These are phyloP conservation scores for Diuraphis noxia DNA, from an alignment of 1,140 invertebrate genomes.

Conservation along the genomic window DNA sequence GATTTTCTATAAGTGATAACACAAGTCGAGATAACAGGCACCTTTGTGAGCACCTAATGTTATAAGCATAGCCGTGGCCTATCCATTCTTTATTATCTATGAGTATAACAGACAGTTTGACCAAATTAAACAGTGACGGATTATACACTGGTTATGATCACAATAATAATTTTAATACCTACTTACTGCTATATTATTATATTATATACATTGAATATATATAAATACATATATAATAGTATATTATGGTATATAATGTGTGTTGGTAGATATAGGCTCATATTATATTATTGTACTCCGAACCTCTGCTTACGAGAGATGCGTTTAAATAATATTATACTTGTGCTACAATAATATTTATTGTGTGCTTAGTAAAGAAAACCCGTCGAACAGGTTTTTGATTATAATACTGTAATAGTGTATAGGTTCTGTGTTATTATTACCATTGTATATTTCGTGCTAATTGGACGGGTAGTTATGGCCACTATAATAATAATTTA, in stretches of 20 bases:
- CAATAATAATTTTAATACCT: slow-evolving; percentile 10
- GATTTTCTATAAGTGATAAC: no score
- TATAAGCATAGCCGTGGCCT: no score
- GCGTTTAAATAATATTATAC: not conserved
- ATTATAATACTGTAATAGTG: not conserved
- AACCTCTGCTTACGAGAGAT: not conserved
- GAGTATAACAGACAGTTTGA: slow-evolving; percentile 36
- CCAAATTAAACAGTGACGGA: slow-evolving; percentile 23
- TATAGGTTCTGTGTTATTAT: not conserved
- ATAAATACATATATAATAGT: no score
- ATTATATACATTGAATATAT: not conserved
- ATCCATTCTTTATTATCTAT: no score
- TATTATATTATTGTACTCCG: not conserved
- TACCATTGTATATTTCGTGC: slow-evolving; percentile 22
- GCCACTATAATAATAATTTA: not conserved
- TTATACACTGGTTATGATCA: slow-evolving; percentile 18
- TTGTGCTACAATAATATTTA: not conserved
- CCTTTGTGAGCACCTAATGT: no score
- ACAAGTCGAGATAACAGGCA: no score
- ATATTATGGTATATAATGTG: no score
- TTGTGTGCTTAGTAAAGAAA: not conserved
- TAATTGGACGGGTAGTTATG: slow-evolving; percentile 30
- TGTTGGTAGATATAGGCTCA: not conserved
- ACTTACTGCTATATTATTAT: slow-evolving; percentile 2
- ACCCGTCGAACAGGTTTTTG: slow-evolving; percentile 39